Conservation (phyloP, 2,888 invertebrate species). For the Tolmerus cingulatus region DNA sequence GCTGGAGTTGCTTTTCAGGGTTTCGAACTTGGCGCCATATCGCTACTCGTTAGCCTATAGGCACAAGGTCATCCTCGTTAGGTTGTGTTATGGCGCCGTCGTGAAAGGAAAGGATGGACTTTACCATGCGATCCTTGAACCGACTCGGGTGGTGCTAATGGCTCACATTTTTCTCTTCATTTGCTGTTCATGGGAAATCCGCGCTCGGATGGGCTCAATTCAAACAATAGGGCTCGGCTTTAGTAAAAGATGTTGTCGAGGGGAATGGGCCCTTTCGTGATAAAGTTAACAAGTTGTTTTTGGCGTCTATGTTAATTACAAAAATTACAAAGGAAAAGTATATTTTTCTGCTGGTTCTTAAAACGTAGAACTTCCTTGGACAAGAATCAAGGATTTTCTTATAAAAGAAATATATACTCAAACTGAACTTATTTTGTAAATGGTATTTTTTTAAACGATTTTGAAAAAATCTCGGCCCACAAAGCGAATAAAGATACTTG, state of each 20-base stretch:
- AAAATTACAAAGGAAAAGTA: background rate
- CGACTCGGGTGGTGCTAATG: background rate
- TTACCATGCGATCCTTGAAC: background rate
- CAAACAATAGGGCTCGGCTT: background rate
- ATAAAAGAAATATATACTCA: no score
- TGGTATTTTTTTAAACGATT: no score
- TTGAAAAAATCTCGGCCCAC: no score
- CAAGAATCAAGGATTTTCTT: background rate
- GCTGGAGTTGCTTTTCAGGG: background rate
- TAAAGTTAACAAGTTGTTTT: background rate
- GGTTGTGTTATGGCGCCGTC: background rate
- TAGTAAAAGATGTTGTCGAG: background rate
- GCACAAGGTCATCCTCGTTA: background rate
- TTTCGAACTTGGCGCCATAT: slow-evolving; percentile 1
- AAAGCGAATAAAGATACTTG: no score
- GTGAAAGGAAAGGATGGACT: background rate
- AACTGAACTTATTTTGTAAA: no score
- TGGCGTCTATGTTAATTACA: background rate
- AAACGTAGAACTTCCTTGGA: background rate
- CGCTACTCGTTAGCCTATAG: background rate
- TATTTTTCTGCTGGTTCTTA: background rate
- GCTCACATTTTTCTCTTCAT: background rate
- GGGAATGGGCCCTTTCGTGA: background rate
- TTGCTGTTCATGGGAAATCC: background rate
- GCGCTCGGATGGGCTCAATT: background rate